Evolutionary conservation across 2,888 invertebrate genomes (phyloP), one percentile per base, ranked within the genome.

Genomic region (Caenorhabditis japonica): DNA sequence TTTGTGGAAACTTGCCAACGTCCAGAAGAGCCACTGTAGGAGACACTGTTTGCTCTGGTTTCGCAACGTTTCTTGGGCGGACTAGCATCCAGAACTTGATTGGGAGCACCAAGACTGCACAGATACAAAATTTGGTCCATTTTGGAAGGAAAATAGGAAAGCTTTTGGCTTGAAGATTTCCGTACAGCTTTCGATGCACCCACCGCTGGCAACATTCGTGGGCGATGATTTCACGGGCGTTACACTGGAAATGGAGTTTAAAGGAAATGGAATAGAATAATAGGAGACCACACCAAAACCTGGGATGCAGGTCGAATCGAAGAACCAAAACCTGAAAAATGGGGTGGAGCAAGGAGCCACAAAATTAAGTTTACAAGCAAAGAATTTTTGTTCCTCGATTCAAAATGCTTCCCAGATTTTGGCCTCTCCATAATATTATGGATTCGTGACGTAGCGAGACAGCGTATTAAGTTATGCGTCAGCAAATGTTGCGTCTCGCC

Each of bases 121-220:
- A 74, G n/a, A 85, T 56, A 3, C 83, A 55, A 41, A 85, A 77
- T 59, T 85, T 85, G 10, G 80, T 44, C 84, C 85, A 85, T 46
- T 77, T 74, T 0, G 84, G 83, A 7, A 84, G 17, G 27, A 74
- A 64, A 1, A 43, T 12, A 1, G 72, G 72, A n/a, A 52, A 60
- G 7, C 25, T 61, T 25, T 79, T 74, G 0, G 85, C 55, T 39
- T 84, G 81, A 5, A 85, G 68, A 59, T 81, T 76, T 0, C 83
- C 84, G 70, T 86, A 88, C 66, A 89, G 88, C 51, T 88, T 86
- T 34, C 88, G 87, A 4, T 88, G 88, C n/a, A 90, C 85, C 89
- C 90, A 90, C 73, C 89, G 87, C 83, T 90, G 90, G 80, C 89
- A 90, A 69, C 89, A 89, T 5, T 89, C 89, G 77, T 90, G 90